Evolutionary conservation across 2,113 vertebrate species (phyloP).

Genomic region (Orthonyx spaldingii): DNA sequence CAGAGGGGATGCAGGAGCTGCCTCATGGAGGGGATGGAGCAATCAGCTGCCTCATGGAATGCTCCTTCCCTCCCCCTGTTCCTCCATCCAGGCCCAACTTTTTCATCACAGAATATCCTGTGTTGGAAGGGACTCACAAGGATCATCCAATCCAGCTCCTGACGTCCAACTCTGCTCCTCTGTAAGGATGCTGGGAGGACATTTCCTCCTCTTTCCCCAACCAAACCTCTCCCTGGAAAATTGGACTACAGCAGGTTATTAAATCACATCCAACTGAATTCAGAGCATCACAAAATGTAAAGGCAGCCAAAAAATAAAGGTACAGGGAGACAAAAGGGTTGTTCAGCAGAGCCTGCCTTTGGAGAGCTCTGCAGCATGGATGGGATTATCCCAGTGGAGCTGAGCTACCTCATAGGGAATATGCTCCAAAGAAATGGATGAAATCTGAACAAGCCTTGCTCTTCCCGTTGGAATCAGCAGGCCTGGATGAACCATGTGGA

Average conservation of each 20-base stretch:
- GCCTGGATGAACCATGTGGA: background rate
- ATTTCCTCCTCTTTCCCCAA: background rate
- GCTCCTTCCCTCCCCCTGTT: background rate
- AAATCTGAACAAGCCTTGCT: background rate
- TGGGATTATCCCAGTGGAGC: background rate
- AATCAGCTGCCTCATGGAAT: background rate
- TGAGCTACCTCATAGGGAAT: background rate
- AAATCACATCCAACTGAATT: background rate
- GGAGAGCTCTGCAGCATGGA: background rate
- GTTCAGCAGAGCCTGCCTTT: background rate
- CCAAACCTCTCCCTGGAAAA: background rate
- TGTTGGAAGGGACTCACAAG: background rate
- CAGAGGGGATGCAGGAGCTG: background rate
- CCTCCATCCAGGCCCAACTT: background rate
- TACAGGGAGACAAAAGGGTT: background rate
- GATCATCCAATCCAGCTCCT: background rate
- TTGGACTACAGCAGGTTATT: background rate
- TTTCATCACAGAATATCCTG: background rate
- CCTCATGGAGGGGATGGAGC: background rate
- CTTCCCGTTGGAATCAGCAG: background rate
- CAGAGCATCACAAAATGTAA: background rate
- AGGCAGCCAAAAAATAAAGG: background rate
- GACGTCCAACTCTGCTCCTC: background rate
- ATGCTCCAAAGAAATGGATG: background rate
- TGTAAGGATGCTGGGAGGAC: background rate